Base-by-base conservation (phyloP, 2,113 vertebrate genomes). In the Laterallus jamaicensis region DNA sequence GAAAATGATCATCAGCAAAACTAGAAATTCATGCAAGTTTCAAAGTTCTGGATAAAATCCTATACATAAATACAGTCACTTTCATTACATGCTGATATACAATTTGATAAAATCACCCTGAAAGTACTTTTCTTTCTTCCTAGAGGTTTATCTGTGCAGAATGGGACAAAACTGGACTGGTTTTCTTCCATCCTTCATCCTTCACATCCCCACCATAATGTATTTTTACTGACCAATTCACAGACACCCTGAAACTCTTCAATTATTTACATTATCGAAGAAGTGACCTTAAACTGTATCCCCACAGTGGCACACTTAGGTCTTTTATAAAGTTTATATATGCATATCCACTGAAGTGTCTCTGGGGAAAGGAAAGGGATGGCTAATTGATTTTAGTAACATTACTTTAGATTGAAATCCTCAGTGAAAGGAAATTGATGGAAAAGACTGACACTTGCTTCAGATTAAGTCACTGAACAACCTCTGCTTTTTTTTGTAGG, bases 161-260 rank as follows among this genome's bases (percentile, higher is more conserved):
- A 50, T 1, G 47, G 22, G 31, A 74, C 26, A 92, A 81, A 82
- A 32, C 10, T 29, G 15, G 20, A 32, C 35, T 64, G 11, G 17
- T 47, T 47, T 17, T 79, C 29, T 47, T 44, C 31, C 12, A 54
- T 32, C 13, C 52, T 79, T 87, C 29, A 5, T 18, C 69, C 90
- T 92, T 77, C 17, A n/a, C 16, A 60, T 54, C 40, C 12, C 77
- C 24, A 40, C 54, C n/a, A 11, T 25, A 96, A 90, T 47, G 29
- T 6, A 39, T 91, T 90, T 94, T 91, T 91, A 88, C 42, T 88
- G 81, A 90, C 13, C 32, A 83, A n/a, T 79, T 89, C 67, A 94
- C 79, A 92, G 35, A 68, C n/a, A 92, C 15, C 6, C 35, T 64
- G 54, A 92, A 95, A 88, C 64, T 76, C 50, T 74, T 94, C 29